Evolutionary conservation across 2,888 invertebrate species (phyloP).

Genomic region (Microplitis deprimator): DNA sequence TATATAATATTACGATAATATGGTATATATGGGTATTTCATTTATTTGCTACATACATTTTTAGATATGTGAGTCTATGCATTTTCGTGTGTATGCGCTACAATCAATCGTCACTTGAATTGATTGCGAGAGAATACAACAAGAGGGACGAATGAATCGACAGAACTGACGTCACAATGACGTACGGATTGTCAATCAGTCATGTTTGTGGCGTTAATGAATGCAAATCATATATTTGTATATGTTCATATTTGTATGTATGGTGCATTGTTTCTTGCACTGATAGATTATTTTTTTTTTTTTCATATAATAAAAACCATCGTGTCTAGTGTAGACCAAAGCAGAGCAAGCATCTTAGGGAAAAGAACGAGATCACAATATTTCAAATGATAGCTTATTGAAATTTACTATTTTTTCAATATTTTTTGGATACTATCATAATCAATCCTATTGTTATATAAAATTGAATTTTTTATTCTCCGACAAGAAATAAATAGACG

Average conservation of each 20-base stretch:
- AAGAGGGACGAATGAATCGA: conserved; percentile 52
- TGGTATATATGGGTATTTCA: neutral
- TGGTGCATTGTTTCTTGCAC: neutral
- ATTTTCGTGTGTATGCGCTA: conserved; percentile 25
- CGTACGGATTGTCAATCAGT: conserved; percentile 71
- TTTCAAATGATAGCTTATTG: no score
- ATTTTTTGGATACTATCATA: no score
- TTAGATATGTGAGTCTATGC: neutral
- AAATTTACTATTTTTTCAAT: no score
- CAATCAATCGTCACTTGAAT: conserved; percentile 59
- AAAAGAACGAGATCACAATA: no score
- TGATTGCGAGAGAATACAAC: conserved; percentile 61
- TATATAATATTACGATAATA: no score
- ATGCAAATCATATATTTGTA: conserved; percentile 62
- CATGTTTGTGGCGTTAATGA: conserved; percentile 70
- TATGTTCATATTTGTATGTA: conserved; percentile 10
- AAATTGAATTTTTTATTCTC: no score
- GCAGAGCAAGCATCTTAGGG: no score
- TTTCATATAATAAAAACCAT: neutral
- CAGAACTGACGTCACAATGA: conserved; percentile 70
- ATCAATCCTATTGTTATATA: no score
- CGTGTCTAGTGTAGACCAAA: no score
- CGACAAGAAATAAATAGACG: no score
- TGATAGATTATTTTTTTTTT: neutral
- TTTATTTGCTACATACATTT: neutral